Evolutionary conservation across 92 coral and sea anemone genomes (phyloP), one percentile per base, ranked within the genome.

Genomic region (Phymanthus crucifer): DNA sequence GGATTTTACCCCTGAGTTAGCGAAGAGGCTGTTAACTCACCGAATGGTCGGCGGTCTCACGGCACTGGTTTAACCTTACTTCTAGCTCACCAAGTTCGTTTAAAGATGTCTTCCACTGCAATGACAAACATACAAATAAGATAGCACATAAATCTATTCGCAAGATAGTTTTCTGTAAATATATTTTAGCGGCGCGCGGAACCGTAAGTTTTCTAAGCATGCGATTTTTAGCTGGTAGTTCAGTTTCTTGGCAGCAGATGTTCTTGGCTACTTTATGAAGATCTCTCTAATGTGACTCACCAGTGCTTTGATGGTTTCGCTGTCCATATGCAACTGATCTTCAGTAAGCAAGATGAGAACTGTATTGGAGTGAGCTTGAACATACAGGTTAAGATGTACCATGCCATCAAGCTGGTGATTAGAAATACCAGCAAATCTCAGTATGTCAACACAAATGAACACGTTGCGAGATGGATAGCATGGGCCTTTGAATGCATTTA

Each of bases 281-380:
- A 54, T 3, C 1, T 14, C 64, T 16, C 14, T 54, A 6, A 27
- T 47, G 0, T 3, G 19, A 47, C 97, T 69, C 50, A 96, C 99
- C 91, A 96, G 67, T 27, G 98, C 97, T 77, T 91, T 93, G 84
- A 96, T 90, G 78, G 88, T 83, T 64, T 93, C 87, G 31, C 78
- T 84, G 76, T 93, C 93, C 71, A 36, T 85, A 50, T 88, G 85
- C 74, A 96, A 87, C 23, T 89, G 90, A 48, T 83, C 83, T 64
- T 96, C 94, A 24, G 98, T 90, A 66, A 96, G 88, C 10, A 96
- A 97, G 78, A 96, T 96, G 48, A 96, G 76, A 43, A 93, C 99
- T 17, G 88, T 88, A 66, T 96, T 92, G 17, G 99, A 96, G 85
- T 96, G 98, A 35, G 99, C 99, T 79, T 96, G 99, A 16, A 96